Evolutionary conservation across 2,888 invertebrate genomes (phyloP), one percentile per base, ranked within the genome.

Genomic region (Drosophila kambysellisi): DNA sequence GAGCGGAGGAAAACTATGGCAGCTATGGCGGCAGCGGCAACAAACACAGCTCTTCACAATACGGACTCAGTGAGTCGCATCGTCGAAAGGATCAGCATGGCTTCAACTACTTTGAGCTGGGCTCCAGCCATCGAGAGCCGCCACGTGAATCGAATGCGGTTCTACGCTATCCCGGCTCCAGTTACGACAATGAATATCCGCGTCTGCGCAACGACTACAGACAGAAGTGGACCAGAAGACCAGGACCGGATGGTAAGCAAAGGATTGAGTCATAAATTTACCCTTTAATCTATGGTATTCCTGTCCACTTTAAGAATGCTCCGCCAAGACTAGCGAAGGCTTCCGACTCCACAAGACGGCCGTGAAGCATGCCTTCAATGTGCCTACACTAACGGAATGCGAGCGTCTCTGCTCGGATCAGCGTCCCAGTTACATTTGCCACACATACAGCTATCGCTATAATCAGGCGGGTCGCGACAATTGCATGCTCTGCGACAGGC

Each of bases 351-450:
- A 95, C 41, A 95, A 96, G 72, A 95, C 95, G 0, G 95, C 96
- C 5, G 95, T 97, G 2, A 94, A 95, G 61, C 94, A 96, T 64
- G 95, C 96, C 0, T 94, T 95, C 51, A 92, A 95, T 3, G 96
- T 96, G 2, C 95, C 95, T 1, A 95, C 95, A 20, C 94, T 97
- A 15, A 95, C 96, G 25, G 96, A 96, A 70, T 97, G 97, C 90
- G 97, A 97, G 82, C 94, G 95, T 0, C 94, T 96, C 11, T 97
- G 97, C 91, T 95, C 95, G 59, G 94, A 94, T 11, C 96, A 96
- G 91, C 94, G 94, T 1, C 74, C 83, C 64, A 95, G 95, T 70
- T 97, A 97, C 89, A 94, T 94, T 85, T 97, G 97, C 87, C 95
- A 95, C 35, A 96, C 96, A 0, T 97, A 96, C 79, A 96, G 96